Evolutionary conservation across 1,140 invertebrate genomes (phyloP).

Genomic region (Pogonus chalceus): DNA sequence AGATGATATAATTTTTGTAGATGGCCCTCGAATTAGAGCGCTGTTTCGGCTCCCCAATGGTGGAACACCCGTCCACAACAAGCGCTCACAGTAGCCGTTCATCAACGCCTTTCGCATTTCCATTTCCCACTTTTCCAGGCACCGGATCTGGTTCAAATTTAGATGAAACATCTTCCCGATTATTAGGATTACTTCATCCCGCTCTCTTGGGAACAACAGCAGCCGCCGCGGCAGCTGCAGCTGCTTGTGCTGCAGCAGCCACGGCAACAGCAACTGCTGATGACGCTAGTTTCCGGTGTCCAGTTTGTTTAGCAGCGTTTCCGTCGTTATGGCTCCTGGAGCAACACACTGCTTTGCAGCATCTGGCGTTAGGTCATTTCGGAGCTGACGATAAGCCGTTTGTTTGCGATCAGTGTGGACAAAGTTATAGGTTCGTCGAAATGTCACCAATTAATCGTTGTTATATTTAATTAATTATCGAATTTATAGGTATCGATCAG

Average conservation of each 20-base stretch:
- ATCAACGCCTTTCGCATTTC: conserved; percentile 37
- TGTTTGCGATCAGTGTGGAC: conserved; percentile 81
- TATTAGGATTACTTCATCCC: conserved; percentile 37
- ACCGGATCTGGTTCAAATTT: conserved; percentile 13
- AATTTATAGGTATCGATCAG: conserved; percentile 54
- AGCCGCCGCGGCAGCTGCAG: conserved; percentile 37
- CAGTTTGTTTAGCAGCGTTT: conserved; percentile 70
- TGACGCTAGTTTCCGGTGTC: conserved; percentile 52
- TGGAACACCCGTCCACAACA: conserved; percentile 28
- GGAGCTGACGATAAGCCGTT: conserved; percentile 74
- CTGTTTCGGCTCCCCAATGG: conserved; percentile 24
- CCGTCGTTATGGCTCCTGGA: conserved; percentile 72
- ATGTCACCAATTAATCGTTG: background rate
- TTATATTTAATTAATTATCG: background rate
- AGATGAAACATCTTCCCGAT: conserved; percentile 21
- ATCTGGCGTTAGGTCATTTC: conserved; percentile 33
- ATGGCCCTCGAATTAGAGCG: conserved; percentile 21
- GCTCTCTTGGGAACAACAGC: conserved; percentile 32
- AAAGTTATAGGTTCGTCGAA: conserved; percentile 55
- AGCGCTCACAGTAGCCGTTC: conserved; percentile 34
- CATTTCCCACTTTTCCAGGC: conserved; percentile 29
- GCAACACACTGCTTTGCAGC: conserved; percentile 67
- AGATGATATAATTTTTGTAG: too few relatives aligned
- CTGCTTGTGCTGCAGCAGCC: conserved; percentile 36
- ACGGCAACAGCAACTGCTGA: too few relatives aligned